Base-by-base conservation (phyloP, 2,888 invertebrate genomes). In the Cheilosia soror region DNA sequence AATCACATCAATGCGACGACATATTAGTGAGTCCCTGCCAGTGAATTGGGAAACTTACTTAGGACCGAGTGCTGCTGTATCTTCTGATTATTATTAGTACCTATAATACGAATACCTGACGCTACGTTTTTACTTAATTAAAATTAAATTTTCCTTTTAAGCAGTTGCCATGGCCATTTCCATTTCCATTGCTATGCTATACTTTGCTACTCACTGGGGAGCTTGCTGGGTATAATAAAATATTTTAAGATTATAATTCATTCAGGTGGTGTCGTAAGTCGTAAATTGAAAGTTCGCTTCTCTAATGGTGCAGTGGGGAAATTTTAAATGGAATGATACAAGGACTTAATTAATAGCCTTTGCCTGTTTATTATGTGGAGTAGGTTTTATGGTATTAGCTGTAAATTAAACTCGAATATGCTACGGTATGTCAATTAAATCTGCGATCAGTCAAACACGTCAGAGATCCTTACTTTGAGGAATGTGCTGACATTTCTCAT, bases 1-100 rank as follows among this genome's bases (percentile, higher is more conserved):
- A 85, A 85, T 85, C 85, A 85, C 85, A 85, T 85, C 81, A 81
- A 85, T 85, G 85, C 85, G 85, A 81, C 85, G 85, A 85, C 80
- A 81, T 85, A 85, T 85, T 77, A 85, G 85, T 81, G 62, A 63
- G 68, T 72, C 60, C 47, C 29, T 42, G 29, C 31, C 37, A 51
- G 33, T 69, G 55, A 78, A 62, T 80, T 63, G 33, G 44, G 33
- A 71, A 20, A 76, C 37, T 76, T 75, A 65, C 76, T 53, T 65
- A 75, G 62, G 55, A 47, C 51, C 44, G 51, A 71, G 44, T 55
- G 37, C 42, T 55, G 37, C 42, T 37, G 68, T 73, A 78, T 42
- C 72, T 72, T 63, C 72, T 62, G 62, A 65, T 44, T 63, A 72
- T 33, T 15, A 40, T 20, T 69, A 63, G 47, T 62, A 73, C 44